Percentiles rank a stretch among this genome's conserved stretches.
Conservation (phyloP, 2,113 vertebrate genomes). For the Lepus americanus region DNA sequence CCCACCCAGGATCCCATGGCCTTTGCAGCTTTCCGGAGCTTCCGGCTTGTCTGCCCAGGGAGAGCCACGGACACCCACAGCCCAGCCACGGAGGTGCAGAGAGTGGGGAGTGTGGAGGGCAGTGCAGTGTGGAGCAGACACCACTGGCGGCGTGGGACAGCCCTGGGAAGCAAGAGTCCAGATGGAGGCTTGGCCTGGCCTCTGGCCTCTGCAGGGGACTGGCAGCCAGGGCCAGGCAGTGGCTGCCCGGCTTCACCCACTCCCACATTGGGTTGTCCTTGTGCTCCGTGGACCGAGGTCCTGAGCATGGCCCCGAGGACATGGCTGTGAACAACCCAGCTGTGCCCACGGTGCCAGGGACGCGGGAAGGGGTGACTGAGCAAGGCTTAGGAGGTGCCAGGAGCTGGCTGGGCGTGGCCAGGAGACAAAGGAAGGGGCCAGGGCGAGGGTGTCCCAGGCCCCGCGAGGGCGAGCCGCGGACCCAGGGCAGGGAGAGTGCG, state of each 20-base stretch:
- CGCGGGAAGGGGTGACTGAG: neutral
- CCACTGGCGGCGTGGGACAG: too few species aligned
- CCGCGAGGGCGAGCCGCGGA: neutral
- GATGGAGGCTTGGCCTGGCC: neutral
- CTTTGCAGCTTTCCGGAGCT: slow-evolving; percentile 52
- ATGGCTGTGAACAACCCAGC: neutral
- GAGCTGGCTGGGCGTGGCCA: neutral
- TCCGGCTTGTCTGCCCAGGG: slow-evolving; percentile 49
- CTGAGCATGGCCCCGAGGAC: neutral
- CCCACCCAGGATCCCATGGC: neutral
- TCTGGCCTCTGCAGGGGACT: neutral
- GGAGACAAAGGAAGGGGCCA: neutral
- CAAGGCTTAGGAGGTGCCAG: neutral
- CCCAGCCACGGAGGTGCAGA: too few species aligned
- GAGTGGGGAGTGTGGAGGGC: too few species aligned
- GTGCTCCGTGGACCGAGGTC: too few species aligned
- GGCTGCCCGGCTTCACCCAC: too few species aligned
- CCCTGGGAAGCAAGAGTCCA: neutral
- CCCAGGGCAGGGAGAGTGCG: neutral
- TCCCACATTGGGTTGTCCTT: too few species aligned
- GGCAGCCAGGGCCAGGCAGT: too few species aligned
- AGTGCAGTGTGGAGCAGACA: too few species aligned
- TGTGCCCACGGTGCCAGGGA: neutral
- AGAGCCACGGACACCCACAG: neutral
- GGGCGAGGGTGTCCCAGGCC: neutral